Evolutionary conservation across 1,140 invertebrate species (phyloP).

Genomic region (Stratiolaelaps scimitus): DNA sequence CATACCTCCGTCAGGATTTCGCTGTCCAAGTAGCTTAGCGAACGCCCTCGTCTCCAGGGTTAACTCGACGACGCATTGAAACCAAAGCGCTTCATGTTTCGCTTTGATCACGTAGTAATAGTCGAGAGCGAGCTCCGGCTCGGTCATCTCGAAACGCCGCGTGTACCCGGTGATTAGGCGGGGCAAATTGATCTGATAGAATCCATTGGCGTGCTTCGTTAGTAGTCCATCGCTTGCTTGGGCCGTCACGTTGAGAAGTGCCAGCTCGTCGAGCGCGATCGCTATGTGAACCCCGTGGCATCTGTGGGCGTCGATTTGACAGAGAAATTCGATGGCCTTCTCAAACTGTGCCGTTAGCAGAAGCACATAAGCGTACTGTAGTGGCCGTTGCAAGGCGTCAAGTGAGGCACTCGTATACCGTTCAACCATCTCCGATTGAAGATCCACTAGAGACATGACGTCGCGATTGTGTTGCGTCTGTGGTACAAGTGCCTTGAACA

Average conservation of each 20-base stretch:
- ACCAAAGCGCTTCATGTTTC: conserved; percentile 65
- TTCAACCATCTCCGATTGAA: conserved; percentile 69
- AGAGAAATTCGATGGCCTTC: conserved; percentile 81
- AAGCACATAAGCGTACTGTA: conserved; percentile 70
- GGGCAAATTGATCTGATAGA: conserved; percentile 57
- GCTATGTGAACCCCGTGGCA: conserved; percentile 84
- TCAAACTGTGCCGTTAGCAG: conserved; percentile 88
- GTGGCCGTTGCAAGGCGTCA: conserved; percentile 74
- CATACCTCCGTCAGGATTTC: conserved; percentile 54
- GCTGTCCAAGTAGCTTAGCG: conserved; percentile 36
- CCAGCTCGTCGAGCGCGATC: conserved; percentile 69
- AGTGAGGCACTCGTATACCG: conserved; percentile 53
- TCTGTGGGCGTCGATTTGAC: conserved; percentile 52
- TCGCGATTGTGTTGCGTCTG: conserved; percentile 42
- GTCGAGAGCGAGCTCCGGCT: conserved; percentile 74
- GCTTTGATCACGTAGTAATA: conserved; percentile 69
- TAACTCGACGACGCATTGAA: conserved; percentile 62
- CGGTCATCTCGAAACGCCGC: conserved; percentile 71
- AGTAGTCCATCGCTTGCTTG: background rate
- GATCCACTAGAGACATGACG: conserved; percentile 51
- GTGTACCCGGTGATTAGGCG: conserved; percentile 75
- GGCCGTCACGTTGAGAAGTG: conserved; percentile 63
- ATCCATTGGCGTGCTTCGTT: background rate
- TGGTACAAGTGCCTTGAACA: conserved; percentile 53
- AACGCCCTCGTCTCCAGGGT: conserved; percentile 60